phyloP scores from a whole-genome alignment of 2,797 vertebrate genomes.

The Acrocephalus scirpaceus region DNA sequence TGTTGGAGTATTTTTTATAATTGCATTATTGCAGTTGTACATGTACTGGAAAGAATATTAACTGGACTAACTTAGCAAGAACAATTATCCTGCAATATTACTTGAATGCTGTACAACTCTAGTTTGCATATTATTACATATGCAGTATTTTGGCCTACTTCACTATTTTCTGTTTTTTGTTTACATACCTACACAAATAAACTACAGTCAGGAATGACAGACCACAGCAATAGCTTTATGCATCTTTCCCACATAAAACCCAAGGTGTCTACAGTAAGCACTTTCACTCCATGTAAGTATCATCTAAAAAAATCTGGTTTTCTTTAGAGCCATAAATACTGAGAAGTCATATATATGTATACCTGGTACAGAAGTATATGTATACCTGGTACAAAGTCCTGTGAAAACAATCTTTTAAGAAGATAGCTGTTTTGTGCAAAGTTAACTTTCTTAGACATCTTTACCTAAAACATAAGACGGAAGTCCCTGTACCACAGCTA shows the following conservation, averaged over 20 bases:
- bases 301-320: accelerated
- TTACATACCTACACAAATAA: neutral
- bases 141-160: neutral
- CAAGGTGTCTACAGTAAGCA: neutral
- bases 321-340: neutral
- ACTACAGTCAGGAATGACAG: neutral
- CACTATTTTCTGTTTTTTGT: neutral
- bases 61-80: neutral
- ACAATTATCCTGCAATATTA: neutral
- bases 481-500: neutral
- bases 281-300: neutral
- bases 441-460: neutral
- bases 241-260: neutral
- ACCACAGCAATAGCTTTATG: neutral
- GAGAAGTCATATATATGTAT: neutral
- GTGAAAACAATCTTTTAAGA: neutral
- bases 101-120: neutral
- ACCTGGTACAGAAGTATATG: neutral
- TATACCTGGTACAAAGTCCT: neutral
- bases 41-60: neutral
- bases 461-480: neutral
- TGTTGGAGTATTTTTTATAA: neutral
- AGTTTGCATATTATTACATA: neutral
- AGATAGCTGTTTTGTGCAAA: neutral
- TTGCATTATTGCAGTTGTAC: neutral